Conservation (phyloP, 1,140 invertebrate genomes). For the Drosophila hydei region DNA sequence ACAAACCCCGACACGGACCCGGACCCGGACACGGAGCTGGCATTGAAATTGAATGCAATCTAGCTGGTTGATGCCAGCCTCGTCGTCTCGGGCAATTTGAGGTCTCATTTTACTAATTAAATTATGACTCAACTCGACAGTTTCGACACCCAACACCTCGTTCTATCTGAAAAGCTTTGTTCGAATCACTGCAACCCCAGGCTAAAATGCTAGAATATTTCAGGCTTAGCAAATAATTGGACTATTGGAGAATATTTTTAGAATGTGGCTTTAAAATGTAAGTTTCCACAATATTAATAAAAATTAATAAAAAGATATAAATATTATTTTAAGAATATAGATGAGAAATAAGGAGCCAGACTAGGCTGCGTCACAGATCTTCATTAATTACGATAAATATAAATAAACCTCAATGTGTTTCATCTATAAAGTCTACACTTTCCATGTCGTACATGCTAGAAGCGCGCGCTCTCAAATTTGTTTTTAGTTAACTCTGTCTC, state of each 20-base stretch:
- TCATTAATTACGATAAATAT: not conserved
- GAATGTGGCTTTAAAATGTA: slow-evolving; percentile 15
- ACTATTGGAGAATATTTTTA: not conserved
- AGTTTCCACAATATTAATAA: not conserved
- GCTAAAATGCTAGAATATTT: slow-evolving; percentile 15
- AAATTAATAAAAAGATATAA: too few species aligned
- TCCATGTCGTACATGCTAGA: too few species aligned
- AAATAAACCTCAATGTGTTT: too few species aligned
- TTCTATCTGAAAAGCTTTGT: slow-evolving; percentile 31
- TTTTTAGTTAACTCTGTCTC: too few species aligned
- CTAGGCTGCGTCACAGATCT: too few species aligned
- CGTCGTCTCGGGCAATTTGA: slow-evolving; percentile 58
- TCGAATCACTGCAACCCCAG: not conserved
- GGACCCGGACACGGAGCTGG: slow-evolving; percentile 29
- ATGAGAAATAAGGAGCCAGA: too few species aligned
- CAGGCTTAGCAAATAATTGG: slow-evolving; percentile 13
- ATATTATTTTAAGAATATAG: too few species aligned
- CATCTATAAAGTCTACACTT: too few species aligned
- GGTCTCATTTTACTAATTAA: slow-evolving; percentile 82
- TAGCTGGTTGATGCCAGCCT: slow-evolving; percentile 17
- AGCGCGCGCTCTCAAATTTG: too few species aligned
- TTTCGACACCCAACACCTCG: slow-evolving; percentile 47
- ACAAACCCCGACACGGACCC: slow-evolving; percentile 19
- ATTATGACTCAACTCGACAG: slow-evolving; percentile 64
- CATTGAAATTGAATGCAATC: slow-evolving; percentile 61